Conservation (phyloP, 2,113 vertebrate species). For the Siniperca knerii region DNA sequence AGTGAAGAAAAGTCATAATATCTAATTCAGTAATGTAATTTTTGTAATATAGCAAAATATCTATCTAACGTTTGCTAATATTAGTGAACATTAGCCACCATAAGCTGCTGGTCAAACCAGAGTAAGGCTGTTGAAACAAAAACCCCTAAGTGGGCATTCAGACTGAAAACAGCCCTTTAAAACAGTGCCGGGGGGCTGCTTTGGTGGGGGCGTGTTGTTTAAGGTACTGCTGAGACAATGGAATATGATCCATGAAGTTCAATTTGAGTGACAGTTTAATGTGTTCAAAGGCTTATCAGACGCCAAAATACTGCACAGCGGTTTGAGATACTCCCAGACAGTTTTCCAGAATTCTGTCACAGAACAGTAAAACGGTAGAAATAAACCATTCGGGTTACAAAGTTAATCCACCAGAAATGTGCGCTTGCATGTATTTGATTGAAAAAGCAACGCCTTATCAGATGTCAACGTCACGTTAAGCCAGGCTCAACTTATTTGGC, state of each 20-base stretch:
- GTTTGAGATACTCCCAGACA: background rate
- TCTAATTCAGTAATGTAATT: background rate
- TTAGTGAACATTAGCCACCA: background rate
- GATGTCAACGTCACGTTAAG: background rate
- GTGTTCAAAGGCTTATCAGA: background rate
- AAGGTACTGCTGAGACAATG: background rate
- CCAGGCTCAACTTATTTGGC: background rate
- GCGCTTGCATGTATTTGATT: background rate
- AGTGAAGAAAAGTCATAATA: background rate
- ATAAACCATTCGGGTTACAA: background rate
- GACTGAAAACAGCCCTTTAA: background rate
- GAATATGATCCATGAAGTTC: slow-evolving; percentile 23
- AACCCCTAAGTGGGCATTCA: background rate
- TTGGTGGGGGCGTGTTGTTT: background rate
- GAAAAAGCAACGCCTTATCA: background rate
- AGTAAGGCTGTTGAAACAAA: background rate
- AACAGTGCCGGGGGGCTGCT: background rate
- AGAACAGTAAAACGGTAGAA: background rate
- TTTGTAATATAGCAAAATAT: background rate
- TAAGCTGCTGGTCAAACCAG: background rate
- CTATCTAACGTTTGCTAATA: background rate
- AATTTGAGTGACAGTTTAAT: slow-evolving; percentile 5
- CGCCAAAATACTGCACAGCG: background rate
- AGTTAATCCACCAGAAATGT: background rate
- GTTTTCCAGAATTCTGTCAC: background rate